Conservation (phyloP, 2,113 vertebrate species). For the Rhea americana region DNA sequence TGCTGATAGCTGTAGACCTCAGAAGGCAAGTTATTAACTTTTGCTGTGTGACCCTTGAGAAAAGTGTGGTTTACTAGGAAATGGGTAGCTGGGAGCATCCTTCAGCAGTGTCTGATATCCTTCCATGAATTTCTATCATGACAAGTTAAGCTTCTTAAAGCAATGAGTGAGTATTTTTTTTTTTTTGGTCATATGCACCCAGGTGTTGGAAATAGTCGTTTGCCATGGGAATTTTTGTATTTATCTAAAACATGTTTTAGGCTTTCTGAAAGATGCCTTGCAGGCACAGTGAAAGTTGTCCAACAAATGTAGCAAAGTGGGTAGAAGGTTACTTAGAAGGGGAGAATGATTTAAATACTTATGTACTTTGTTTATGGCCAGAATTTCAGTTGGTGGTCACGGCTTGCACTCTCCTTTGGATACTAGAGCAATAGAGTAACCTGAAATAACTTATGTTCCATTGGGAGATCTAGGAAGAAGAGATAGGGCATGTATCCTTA, state of each 20-base stretch:
- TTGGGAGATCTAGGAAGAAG: neutral
- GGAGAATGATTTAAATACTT: neutral
- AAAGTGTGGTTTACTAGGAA: neutral
- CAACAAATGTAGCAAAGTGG: neutral
- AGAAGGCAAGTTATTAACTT: neutral
- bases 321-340: neutral
- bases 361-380: neutral
- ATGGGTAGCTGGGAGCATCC: neutral
- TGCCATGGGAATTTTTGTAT: neutral
- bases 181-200: neutral
- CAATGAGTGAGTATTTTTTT: neutral
- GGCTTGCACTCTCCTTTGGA: neutral
- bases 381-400: neutral
- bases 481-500: conserved; percentile 48
- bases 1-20: neutral
- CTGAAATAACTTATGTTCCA: neutral
- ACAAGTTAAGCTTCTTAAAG: neutral
- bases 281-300: neutral
- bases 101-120: neutral
- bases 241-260: neutral
- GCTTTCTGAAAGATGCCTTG: neutral
- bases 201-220: neutral
- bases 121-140: neutral
- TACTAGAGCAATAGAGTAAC: neutral
- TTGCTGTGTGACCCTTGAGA: neutral